Evolutionary conservation across 2,113 vertebrate species (phyloP), one percentile per base, ranked within the genome.

Genomic region (Cyprinodon tularosa): DNA sequence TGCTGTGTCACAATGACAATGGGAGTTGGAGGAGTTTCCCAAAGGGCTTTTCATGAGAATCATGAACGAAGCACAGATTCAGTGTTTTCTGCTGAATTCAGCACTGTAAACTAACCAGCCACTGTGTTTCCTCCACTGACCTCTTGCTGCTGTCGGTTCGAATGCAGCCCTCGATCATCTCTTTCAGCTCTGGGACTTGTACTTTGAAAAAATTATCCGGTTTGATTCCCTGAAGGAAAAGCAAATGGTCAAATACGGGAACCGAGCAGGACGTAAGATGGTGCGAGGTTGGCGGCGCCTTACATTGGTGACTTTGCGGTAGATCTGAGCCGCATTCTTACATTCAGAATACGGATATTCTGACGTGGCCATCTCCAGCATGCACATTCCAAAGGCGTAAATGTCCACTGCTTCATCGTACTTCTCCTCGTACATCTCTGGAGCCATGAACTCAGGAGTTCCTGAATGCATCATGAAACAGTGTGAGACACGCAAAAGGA

Each of bases 341-440:
- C 97, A 98, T 90, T 98, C 97, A 0, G 96, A 95, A 89, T 98
- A 98, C 0, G 96, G 97, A 68, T 98, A 98, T 73, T 98, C 96
- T 0, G 96, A 97, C 0, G 97, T 98, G 0, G 96, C 96, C 97
- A 98, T 98, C 91, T 98, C 97, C 90, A 98, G 90, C 92, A 98
- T 96, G 88, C 97, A 98, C 97, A 98, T 98, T 40, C 97, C 96
- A 0, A 98, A 97, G 15, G 97, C 97, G 0, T 98, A 98, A 37
- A 98, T 94, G 0, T 98, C 97, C 88, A 98, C 97, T 0, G 95
- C 96, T 88, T 98, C 97, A 0, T 98, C 95, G 0, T 98, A 98
- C 74, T 96, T 96, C 90, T 98, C 97, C 83, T 98, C 97, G 0
- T 98, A 98, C 96, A 98, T 98, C 92, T 98, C 97, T 0, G 97